Evolutionary conservation across 2,797 vertebrate species (phyloP), one percentile per base, ranked within the genome.

Genomic region (Sebastiscus tertius): DNA sequence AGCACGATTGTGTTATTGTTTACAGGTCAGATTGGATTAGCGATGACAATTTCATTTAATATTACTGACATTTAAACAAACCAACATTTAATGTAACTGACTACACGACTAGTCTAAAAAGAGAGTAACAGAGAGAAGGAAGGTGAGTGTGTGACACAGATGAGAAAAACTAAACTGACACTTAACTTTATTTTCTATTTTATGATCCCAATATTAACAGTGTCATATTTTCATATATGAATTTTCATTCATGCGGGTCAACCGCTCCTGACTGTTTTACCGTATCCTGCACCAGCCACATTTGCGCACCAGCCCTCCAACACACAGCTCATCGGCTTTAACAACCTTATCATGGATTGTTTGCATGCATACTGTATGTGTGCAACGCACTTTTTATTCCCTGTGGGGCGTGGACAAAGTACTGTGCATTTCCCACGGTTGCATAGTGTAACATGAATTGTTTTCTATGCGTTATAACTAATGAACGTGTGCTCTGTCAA

Each of bases 11-110:
- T 46, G 42, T 18, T 46, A 46, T 18, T 18, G 16, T 46, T 46
- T 18, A 46, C 42, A 46, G 42, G 29, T 77, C 81, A 70, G 59
- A 70, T 20, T 71, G 36, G 52, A 74, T 65, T 56, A 77, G 33
- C 3, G 4, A 83, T 70, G 36, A 5, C 33, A 27, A 68, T 64
- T 82, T 52, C 24, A 73, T 73, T 56, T 75, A 36, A 63, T 81
- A 16, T 29, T 67, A 61, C 27, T 85, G 74, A 78, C 64, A 80
- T 85, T 85, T 71, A 80, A 68, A 77, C 34, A 56, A 75, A 75
- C 62, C 36, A 12, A 5, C 14, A 60, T 77, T 54, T 62, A 73
- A 80, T 39, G 46, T 67, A 77, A 80, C 36, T 2, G 12, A 72
- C 52, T 70, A 29, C 31, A 61, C 39, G 20, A 68, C 27, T 34